Evolutionary conservation across 2,888 invertebrate species (phyloP).

Genomic region (Branchinecta sandiegonensis): DNA sequence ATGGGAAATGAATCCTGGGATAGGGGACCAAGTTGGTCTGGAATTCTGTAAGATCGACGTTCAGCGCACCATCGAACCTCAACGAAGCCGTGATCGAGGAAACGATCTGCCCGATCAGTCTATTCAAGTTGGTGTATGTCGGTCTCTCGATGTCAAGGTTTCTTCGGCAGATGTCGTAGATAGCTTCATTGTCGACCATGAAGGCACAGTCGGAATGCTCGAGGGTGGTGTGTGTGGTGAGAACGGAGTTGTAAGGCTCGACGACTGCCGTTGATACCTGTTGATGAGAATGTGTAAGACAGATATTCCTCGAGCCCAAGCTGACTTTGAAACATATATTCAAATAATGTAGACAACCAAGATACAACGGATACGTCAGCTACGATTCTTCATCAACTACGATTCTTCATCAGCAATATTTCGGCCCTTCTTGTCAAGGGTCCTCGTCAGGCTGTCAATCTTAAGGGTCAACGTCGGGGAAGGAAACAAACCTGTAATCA

Average conservation of each 20-base stretch:
- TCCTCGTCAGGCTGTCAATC: too few species aligned
- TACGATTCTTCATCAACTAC: too few species aligned
- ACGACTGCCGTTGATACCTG: constrained; percentile 41
- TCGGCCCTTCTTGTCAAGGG: too few species aligned
- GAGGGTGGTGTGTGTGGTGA: constrained; percentile 43
- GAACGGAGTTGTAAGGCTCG: constrained; percentile 42
- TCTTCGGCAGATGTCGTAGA: constrained; percentile 30
- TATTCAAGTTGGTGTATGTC: constrained; percentile 72
- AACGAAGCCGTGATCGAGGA: constrained; percentile 42
- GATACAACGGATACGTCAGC: too few species aligned
- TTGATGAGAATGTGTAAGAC: constrained; percentile 31
- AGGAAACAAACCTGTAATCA: too few species aligned
- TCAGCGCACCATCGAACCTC: constrained; percentile 39
- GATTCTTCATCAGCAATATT: too few species aligned
- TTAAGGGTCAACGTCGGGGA: too few species aligned
- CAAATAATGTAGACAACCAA: too few species aligned
- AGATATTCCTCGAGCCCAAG: too few species aligned
- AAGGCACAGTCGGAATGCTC: constrained; percentile 42
- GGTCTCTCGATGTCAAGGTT: constrained; percentile 42
- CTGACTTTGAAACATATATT: too few species aligned
- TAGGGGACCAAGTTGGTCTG: constrained; percentile 50
- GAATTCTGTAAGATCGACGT: constrained; percentile 87
- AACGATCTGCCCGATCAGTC: constrained; percentile 86
- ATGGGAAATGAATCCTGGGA: constrained; percentile 42
- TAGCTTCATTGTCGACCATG: constrained; percentile 38